Conservation (phyloP, 1,140 invertebrate species). For the Leptinotarsa texana region DNA sequence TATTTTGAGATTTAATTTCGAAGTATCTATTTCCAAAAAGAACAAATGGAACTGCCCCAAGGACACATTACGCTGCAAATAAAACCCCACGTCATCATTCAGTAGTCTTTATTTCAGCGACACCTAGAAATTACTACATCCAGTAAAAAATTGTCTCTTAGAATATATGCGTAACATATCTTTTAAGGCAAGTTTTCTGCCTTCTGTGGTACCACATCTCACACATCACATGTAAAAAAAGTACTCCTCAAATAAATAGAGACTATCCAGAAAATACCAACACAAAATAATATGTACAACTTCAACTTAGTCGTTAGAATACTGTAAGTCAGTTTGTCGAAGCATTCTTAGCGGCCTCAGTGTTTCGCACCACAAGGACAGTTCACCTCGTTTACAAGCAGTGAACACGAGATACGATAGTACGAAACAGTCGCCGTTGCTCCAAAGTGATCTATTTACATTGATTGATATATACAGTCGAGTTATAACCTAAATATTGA, state of each 20-base stretch:
- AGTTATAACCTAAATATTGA: conserved; percentile 17
- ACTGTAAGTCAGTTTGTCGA: conserved; percentile 21
- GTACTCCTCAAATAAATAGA: conserved; percentile 22
- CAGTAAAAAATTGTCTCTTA: conserved; percentile 37
- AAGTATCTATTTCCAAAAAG: not conserved
- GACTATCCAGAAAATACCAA: conserved; percentile 26
- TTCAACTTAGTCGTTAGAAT: conserved; percentile 21
- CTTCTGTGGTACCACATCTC: conserved; percentile 10
- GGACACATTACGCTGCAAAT: too few relatives aligned
- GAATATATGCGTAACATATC: conserved; percentile 20
- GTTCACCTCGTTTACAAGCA: too few relatives aligned
- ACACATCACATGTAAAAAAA: conserved; percentile 32
- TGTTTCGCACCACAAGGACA: conserved; percentile 28
- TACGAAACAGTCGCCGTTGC: conserved; percentile 32
- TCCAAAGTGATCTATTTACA: conserved; percentile 25
- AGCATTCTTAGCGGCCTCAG: not conserved
- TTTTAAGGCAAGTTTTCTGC: conserved; percentile 28
- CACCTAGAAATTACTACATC: conserved; percentile 35
- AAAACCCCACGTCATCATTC: too few relatives aligned
- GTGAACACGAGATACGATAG: conserved; percentile 26
- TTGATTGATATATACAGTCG: conserved; percentile 26
- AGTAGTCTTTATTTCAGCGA: conserved; percentile 30
- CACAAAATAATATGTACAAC: conserved; percentile 29
- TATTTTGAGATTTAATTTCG: too few relatives aligned
- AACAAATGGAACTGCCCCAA: not conserved